Percentiles rank a stretch among this genome's conserved stretches.
Conservation (phyloP, 2,113 vertebrate species). For the Ailuropoda melanoleuca region DNA sequence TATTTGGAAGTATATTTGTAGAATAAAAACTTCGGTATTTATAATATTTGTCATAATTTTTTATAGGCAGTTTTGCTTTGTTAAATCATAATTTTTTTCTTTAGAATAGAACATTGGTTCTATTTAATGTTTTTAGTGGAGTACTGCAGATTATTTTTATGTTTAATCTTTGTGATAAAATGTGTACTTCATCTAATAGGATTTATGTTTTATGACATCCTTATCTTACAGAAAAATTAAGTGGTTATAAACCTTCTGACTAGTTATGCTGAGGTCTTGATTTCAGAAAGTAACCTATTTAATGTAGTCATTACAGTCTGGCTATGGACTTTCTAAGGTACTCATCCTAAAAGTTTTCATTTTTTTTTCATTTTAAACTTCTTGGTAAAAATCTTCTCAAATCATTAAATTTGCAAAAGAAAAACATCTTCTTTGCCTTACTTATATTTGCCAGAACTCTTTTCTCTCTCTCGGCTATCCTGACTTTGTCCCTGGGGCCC, state of each 20-base stretch:
- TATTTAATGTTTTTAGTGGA: not conserved
- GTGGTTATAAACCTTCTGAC: constrained; percentile 4
- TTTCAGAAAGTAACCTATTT: constrained; percentile 48
- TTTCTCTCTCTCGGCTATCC: not conserved
- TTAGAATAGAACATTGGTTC: constrained; percentile 23
- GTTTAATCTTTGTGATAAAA: constrained; percentile 39
- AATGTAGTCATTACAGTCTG: not conserved
- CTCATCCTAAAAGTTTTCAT: not conserved
- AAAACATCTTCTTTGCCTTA: constrained; percentile 1
- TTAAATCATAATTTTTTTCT: not conserved
- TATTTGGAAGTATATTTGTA: not conserved
- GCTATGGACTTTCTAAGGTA: not conserved
- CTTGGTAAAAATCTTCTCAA: constrained; percentile 13
- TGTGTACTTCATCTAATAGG: not conserved
- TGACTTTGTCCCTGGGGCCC: not conserved
- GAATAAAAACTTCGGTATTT: not conserved
- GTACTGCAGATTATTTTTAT: not conserved
- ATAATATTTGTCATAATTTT: constrained; percentile 29
- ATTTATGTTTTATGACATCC: not conserved
- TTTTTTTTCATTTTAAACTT: constrained; percentile 8
- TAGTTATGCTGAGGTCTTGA: not conserved
- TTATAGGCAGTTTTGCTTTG: constrained; percentile 22
- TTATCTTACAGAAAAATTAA: constrained; percentile 2
- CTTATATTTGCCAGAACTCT: not conserved
- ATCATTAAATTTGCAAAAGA: constrained; percentile 20